Conservation (phyloP, 2,113 vertebrate species). For the Gymnogyps californianus region DNA sequence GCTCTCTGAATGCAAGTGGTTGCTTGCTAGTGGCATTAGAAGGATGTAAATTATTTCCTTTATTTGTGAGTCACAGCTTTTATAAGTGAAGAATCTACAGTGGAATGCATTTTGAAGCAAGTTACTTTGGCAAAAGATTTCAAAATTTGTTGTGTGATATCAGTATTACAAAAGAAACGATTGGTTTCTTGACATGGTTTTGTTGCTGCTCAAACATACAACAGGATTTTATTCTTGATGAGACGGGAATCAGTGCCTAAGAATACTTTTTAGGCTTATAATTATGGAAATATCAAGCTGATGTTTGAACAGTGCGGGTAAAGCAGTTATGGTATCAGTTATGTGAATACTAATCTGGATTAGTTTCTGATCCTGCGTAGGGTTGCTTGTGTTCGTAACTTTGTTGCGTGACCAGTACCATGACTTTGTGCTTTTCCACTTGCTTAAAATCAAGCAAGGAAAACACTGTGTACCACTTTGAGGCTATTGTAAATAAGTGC, state of each 20-base stretch:
- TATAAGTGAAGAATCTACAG: background rate
- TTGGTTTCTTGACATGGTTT: background rate
- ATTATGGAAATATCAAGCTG: background rate
- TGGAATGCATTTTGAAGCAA: background rate
- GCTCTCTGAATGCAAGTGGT: background rate
- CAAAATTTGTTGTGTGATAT: background rate
- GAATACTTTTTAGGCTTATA: background rate
- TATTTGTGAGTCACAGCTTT: constrained; percentile 7
- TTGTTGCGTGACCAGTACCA: background rate
- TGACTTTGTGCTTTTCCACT: background rate
- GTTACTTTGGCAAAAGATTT: background rate
- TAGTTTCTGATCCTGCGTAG: background rate
- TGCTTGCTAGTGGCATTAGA: background rate
- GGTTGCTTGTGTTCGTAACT: background rate
- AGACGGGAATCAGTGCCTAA: background rate
- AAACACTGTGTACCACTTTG: background rate
- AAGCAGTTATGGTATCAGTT: background rate
- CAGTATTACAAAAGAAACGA: background rate
- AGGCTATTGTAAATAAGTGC: background rate
- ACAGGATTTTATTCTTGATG: background rate
- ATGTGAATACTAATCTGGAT: background rate
- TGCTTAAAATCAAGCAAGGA: background rate
- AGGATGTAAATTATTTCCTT: background rate
- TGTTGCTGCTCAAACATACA: background rate
- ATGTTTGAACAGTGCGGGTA: background rate